A percentile compares a stretch with the other conserved stretches of the same genome.
Evolutionary conservation across 1,140 invertebrate genomes (phyloP).

Genomic region (Lucilia cuprina): DNA sequence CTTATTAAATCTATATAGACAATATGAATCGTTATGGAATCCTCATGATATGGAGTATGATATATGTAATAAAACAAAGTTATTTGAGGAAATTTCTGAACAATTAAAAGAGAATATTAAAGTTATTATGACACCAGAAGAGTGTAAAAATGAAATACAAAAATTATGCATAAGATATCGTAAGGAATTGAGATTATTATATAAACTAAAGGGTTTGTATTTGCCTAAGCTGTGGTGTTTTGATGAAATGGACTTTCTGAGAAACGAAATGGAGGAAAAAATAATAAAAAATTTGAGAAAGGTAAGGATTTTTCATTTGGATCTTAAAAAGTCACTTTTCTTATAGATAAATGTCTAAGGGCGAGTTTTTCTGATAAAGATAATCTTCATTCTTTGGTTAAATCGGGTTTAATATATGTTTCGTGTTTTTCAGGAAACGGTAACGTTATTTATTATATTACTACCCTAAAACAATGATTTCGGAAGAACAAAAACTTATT

Average conservation of each 20-base stretch:
- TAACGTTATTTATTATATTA: too few relatives aligned
- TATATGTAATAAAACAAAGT: constrained; percentile 49
- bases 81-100: constrained; percentile 49
- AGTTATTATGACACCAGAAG: constrained; percentile 51
- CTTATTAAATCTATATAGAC: constrained; percentile 49
- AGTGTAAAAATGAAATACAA: constrained; percentile 53
- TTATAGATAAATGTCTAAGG: too few relatives aligned
- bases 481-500: too few relatives aligned
- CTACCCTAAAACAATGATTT: too few relatives aligned
- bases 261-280: constrained; percentile 52
- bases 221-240: constrained; percentile 58
- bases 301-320: constrained; percentile 35
- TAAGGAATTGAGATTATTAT: constrained; percentile 53
- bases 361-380: too few relatives aligned
- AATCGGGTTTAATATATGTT: too few relatives aligned
- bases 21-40: constrained; percentile 54
- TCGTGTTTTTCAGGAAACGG: too few relatives aligned
- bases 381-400: too few relatives aligned
- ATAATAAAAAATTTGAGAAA: constrained; percentile 54
- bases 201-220: constrained; percentile 56
- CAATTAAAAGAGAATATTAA: constrained; percentile 50
- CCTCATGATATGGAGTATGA: constrained; percentile 50
- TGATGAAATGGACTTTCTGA: constrained; percentile 55
- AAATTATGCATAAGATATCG: constrained; percentile 56
- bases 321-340: background rate